Conservation (phyloP, 2,113 vertebrate genomes). For the Hippocampus comes region DNA sequence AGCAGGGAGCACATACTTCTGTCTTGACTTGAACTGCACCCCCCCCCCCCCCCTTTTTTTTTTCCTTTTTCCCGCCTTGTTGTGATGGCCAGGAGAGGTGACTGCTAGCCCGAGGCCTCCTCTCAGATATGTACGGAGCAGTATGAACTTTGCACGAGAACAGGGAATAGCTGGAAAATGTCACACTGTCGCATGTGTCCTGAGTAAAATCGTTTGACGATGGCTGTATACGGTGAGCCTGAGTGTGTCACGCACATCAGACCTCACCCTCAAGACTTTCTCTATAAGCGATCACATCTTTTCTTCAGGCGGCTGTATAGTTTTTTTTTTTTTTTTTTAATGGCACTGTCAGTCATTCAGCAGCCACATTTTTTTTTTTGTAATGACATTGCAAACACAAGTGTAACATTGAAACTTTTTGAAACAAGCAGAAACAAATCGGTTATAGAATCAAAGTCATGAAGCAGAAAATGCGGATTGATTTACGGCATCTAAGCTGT, state of each 20-base stretch:
- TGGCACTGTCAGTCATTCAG: conserved; percentile 68
- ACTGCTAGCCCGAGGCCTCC: conserved; percentile 54
- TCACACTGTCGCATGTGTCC: conserved; percentile 50
- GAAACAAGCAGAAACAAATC: neutral
- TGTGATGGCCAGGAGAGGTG: conserved; percentile 36
- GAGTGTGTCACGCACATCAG: conserved; percentile 57
- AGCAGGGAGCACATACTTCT: neutral
- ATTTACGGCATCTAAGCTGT: no score
- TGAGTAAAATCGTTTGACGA: conserved; percentile 44
- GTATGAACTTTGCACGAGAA: conserved; percentile 64
- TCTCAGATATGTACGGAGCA: conserved; percentile 55
- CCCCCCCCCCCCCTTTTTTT: no score
- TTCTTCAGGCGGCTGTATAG: conserved; percentile 41
- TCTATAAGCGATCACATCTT: conserved; percentile 49
- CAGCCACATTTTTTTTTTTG: conserved; percentile 7
- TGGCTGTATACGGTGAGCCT: conserved; percentile 43
- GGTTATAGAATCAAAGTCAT: neutral
- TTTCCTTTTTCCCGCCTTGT: neutral
- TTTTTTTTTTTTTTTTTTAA: conserved; percentile 60
- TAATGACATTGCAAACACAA: conserved; percentile 22
- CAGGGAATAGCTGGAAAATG: conserved; percentile 73
- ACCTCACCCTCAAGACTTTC: conserved; percentile 53
- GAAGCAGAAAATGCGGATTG: neutral
- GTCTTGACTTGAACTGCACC: neutral
- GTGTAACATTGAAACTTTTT: conserved; percentile 3